A percentile compares a stretch with the other conserved stretches of the same genome.
phyloP scores from a whole-genome alignment of 2,888 invertebrate species.

The Microchrysa polita region DNA sequence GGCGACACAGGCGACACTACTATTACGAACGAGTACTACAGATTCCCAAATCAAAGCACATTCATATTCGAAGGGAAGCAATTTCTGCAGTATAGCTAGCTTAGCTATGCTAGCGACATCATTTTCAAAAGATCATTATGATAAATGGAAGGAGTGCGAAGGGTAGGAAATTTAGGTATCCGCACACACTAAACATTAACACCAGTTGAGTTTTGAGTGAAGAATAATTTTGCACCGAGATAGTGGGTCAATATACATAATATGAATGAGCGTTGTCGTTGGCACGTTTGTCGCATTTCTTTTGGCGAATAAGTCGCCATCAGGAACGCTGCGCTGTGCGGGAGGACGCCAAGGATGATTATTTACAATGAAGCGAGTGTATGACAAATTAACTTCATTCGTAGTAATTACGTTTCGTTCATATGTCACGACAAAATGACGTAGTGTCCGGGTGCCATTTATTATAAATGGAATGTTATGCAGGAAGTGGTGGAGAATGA shows the following conservation, averaged over 20 bases:
- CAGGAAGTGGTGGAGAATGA: not conserved
- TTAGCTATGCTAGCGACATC: no score
- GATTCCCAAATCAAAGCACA: no score
- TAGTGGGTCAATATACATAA: conserved; percentile 38
- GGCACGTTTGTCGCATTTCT: not conserved
- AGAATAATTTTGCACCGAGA: not conserved
- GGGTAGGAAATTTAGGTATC: not conserved
- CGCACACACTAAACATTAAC: no score
- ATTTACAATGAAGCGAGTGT: conserved; percentile 1
- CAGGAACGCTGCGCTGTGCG: no score
- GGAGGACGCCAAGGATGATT: no score
- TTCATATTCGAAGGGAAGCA: not conserved
- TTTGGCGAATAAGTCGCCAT: no score
- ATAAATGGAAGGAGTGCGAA: not conserved
- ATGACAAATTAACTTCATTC: not conserved
- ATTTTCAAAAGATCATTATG: not conserved
- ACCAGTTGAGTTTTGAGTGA: not conserved
- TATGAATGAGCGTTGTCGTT: conserved; percentile 33
- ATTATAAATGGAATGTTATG: conserved; percentile 3
- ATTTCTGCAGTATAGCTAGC: no score
- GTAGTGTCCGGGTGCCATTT: not conserved
- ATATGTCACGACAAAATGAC: no score
- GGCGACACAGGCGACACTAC: not conserved
- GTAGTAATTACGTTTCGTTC: no score
- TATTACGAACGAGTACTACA: no score